A percentile compares a stretch with the other conserved stretches of the same genome.
These are phyloP conservation scores for Caranx melampygus DNA, from an alignment of 2,113 vertebrate genomes.

Conservation along the genomic window DNA sequence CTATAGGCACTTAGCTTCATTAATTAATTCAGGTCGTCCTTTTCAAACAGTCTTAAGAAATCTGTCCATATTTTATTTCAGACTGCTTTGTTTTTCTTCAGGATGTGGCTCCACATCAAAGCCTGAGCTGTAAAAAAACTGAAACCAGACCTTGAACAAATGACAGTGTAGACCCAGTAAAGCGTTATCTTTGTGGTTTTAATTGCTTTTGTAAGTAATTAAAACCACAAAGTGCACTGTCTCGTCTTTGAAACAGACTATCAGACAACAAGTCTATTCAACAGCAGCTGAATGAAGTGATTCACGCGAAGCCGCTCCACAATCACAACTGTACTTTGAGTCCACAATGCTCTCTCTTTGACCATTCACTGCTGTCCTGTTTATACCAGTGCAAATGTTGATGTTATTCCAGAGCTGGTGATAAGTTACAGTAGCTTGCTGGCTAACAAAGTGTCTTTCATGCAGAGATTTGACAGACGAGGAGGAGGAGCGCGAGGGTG, in stretches of 20 bases:
- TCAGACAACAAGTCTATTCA: constrained; percentile 62
- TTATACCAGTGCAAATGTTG: constrained; percentile 44
- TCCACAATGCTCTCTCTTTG: constrained; percentile 63
- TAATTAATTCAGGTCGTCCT: not conserved
- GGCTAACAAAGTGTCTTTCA: constrained; percentile 65
- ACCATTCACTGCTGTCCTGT: constrained; percentile 67
- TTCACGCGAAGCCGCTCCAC: constrained; percentile 51
- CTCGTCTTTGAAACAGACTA: constrained; percentile 9
- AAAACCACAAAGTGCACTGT: constrained; percentile 52
- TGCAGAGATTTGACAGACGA: constrained; percentile 51
- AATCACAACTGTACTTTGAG: constrained; percentile 55
- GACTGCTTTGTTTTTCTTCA: not conserved
- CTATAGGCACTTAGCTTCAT: not conserved
- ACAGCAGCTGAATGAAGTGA: constrained; percentile 61
- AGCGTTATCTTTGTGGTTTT: constrained; percentile 28
- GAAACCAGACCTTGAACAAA: constrained; percentile 16
- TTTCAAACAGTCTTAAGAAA: not conserved
- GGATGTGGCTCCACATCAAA: not conserved
- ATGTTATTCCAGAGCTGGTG: constrained; percentile 55
- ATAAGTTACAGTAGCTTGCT: constrained; percentile 56
- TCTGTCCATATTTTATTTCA: no score
- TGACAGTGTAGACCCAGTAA: not conserved
- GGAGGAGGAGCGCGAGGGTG: constrained; percentile 32
- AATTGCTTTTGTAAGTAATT: constrained; percentile 56
- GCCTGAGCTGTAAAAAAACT: constrained; percentile 7